Evolutionary conservation across 2,888 invertebrate species (phyloP).

Genomic region (Reticulitermes lucifugus): DNA sequence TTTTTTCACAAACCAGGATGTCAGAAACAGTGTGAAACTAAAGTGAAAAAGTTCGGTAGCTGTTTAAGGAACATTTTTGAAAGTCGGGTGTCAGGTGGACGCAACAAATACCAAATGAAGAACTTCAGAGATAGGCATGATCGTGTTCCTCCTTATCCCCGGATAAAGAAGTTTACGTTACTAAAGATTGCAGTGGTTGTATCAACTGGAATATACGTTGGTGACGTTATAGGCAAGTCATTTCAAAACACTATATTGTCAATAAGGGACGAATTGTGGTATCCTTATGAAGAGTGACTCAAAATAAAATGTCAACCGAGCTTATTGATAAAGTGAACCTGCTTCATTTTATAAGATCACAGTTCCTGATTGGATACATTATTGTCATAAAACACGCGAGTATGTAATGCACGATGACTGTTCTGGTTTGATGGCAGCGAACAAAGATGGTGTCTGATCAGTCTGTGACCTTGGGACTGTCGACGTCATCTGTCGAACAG

Average conservation of each 20-base stretch:
- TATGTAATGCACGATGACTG: too few species aligned
- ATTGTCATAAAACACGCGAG: too few species aligned
- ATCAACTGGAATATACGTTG: slow-evolving; percentile 10
- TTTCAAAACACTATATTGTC: slow-evolving; percentile 15
- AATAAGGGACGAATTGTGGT: slow-evolving; percentile 19
- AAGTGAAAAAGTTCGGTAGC: background rate
- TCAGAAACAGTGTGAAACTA: slow-evolving; percentile 11
- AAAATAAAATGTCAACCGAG: too few species aligned
- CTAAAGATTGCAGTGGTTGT: background rate
- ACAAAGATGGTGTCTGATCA: too few species aligned
- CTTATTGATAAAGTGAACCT: too few species aligned
- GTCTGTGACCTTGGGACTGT: too few species aligned
- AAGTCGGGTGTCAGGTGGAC: background rate
- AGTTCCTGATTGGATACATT: too few species aligned
- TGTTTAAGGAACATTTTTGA: background rate
- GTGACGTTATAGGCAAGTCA: slow-evolving; percentile 17
- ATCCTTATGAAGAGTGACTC: background rate
- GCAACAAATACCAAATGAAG: background rate
- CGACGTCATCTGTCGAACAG: too few species aligned
- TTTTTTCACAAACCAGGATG: background rate
- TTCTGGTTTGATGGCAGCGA: too few species aligned
- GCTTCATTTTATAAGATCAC: too few species aligned
- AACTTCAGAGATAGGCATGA: background rate
- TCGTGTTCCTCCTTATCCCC: background rate
- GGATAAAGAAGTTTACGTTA: slow-evolving; percentile 6